These are phyloP conservation scores for Tretioscincus oriximinensis DNA, from an alignment of 2,113 vertebrate species.

Conservation along the genomic window DNA sequence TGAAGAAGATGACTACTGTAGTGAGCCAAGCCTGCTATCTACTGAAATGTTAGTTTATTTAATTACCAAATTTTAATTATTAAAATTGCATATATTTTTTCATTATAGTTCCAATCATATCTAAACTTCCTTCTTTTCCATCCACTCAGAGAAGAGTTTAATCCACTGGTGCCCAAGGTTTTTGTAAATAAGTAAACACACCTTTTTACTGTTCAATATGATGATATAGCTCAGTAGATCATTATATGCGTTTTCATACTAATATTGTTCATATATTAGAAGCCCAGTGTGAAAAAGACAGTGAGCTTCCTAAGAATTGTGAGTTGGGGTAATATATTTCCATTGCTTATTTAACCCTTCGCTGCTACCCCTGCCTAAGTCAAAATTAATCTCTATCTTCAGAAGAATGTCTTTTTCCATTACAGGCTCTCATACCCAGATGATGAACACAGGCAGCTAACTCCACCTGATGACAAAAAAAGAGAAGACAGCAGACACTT, in stretches of 20 bases:
- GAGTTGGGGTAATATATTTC: neutral
- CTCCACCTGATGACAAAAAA: conserved; percentile 81
- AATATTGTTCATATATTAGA: too few species aligned
- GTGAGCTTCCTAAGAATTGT: neutral
- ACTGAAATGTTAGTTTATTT: conserved; percentile 86
- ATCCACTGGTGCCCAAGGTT: too few species aligned
- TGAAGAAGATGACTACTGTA: conserved; percentile 82
- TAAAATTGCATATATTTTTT: neutral
- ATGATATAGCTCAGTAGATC: too few species aligned
- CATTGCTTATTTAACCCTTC: neutral
- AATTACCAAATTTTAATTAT: conserved; percentile 28
- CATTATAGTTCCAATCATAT: neutral
- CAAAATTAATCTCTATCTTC: neutral
- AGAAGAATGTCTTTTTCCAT: conserved; percentile 44
- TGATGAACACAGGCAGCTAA: conserved; percentile 89
- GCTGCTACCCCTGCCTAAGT: neutral
- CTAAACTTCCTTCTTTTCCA: neutral
- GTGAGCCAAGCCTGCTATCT: conserved; percentile 85
- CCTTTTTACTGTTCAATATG: too few species aligned
- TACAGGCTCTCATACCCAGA: conserved; percentile 89
- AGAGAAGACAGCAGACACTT: conserved; percentile 78
- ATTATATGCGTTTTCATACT: too few species aligned
- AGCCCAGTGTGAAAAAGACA: neutral
- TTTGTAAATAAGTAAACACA: too few species aligned
- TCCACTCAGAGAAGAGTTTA: neutral